These are phyloP conservation scores for Leucosticte australis DNA, from an alignment of 2,113 vertebrate species.

Conservation along the genomic window DNA sequence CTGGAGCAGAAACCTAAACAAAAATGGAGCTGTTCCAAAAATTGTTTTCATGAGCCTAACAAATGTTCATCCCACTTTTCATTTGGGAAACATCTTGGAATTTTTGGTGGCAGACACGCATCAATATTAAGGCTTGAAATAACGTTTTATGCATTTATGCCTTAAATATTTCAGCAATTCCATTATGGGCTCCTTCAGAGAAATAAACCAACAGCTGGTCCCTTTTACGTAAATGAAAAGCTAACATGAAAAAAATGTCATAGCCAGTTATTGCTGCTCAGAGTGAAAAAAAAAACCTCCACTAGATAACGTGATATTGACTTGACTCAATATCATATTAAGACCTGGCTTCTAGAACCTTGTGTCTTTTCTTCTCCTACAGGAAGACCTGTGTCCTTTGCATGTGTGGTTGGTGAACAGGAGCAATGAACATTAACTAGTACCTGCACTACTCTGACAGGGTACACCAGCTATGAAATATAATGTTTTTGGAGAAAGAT, in stretches of 20 bases:
- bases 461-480: neutral
- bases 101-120: neutral
- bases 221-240: conserved; percentile 19
- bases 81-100: neutral
- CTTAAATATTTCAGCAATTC: conserved; percentile 60
- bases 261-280: neutral
- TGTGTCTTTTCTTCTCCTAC: neutral
- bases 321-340: neutral
- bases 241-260: neutral
- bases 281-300: neutral
- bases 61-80: neutral
- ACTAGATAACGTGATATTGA: neutral
- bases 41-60: neutral
- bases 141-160: conserved; percentile 29
- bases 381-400: neutral
- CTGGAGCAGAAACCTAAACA: neutral
- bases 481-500: neutral
- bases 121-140: conserved; percentile 9
- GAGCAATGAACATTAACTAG: neutral
- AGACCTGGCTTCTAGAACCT: neutral
- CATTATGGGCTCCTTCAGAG: conserved; percentile 27
- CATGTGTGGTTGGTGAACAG: neutral
- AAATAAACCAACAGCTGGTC: conserved; percentile 36
- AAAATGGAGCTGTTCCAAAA: neutral
- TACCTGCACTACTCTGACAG: neutral